A percentile compares a stretch with the other conserved stretches of the same genome.
Evolutionary conservation across 2,797 vertebrate genomes (phyloP).

Genomic region (Alectoris magna): DNA sequence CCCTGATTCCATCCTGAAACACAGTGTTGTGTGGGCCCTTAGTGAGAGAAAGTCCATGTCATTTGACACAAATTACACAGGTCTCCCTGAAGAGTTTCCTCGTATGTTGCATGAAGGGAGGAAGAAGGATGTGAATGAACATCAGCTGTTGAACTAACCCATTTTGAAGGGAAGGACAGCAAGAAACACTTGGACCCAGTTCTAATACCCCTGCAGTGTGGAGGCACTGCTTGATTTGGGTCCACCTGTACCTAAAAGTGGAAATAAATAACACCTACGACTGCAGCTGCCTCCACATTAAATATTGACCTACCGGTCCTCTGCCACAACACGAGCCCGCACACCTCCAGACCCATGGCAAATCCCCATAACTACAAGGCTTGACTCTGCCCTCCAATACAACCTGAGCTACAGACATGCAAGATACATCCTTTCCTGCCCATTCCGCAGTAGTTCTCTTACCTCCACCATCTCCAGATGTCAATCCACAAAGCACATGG

Average conservation of each 20-base stretch:
- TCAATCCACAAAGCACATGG: background rate
- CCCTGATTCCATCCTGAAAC: background rate
- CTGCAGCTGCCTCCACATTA: slow-evolving; percentile 60
- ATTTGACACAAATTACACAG: slow-evolving; percentile 34
- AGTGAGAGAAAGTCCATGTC: background rate
- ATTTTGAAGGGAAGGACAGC: background rate
- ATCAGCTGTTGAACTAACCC: background rate
- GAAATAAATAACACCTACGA: slow-evolving; percentile 70
- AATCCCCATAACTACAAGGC: background rate
- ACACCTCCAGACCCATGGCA: slow-evolving; percentile 32
- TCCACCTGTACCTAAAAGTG: slow-evolving; percentile 64
- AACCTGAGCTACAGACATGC: background rate
- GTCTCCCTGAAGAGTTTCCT: background rate
- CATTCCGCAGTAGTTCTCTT: background rate
- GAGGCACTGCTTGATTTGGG: background rate
- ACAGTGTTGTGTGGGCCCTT: background rate
- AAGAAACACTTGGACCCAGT: background rate
- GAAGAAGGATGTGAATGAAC: background rate
- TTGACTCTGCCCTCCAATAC: background rate
- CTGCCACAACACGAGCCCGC: slow-evolving; percentile 2
- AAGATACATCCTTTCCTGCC: background rate
- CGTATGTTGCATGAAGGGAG: background rate
- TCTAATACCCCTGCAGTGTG: slow-evolving; percentile 8
- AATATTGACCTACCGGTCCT: slow-evolving; percentile 70
- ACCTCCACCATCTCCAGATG: background rate